Evolutionary conservation across 2,113 vertebrate species (phyloP), one percentile per base, ranked within the genome.

Genomic region (Urocolius indicus): DNA sequence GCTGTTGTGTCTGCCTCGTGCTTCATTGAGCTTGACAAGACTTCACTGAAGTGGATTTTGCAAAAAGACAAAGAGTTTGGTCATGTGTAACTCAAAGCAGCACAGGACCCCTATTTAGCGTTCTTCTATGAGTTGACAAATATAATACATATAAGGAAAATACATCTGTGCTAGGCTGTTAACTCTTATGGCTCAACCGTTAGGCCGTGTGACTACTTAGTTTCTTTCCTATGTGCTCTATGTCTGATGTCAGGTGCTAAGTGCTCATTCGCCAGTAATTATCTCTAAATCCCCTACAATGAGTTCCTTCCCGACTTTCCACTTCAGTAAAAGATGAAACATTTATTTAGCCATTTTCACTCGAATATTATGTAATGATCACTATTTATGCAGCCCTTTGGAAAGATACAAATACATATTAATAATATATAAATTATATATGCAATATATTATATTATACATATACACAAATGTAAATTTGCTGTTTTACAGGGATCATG

Each of bases 21-120:
- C 81, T 91, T 61, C 13, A 0, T 0, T 48, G 74, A 27, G 65
- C 61, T 45, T 81, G 71, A 46, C 62, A 43, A 57, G 58, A 48
- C 30, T 54, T 76, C 3, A 5, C 3, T 0, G 61, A 66, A 8
- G 9, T 24, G 41, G 27, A 52, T 54, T 58, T 65, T 86, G 49
- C 58, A 68, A 34, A 91, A 75, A 45, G 8, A 20, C 14, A 18
- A 18, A 3, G 49, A 84, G 14, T 15, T 34, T 9, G 2, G 41
- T 91, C n/a, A 3, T 30, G 79, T 48, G 51, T 41, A 61, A 76
- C 63, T 84, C 36, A 15, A 26, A 62, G 68, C 46, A 63, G 36
- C 38, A 2, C 1, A 19, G 9, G 20, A 65, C 29, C 54, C 1
- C 0, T 51, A 26, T 58, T 69, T 34, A 52, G 68, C 45, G 19